These are phyloP conservation scores for Nebria ingens DNA, from an alignment of 1,140 invertebrate genomes.

Conservation along the genomic window DNA sequence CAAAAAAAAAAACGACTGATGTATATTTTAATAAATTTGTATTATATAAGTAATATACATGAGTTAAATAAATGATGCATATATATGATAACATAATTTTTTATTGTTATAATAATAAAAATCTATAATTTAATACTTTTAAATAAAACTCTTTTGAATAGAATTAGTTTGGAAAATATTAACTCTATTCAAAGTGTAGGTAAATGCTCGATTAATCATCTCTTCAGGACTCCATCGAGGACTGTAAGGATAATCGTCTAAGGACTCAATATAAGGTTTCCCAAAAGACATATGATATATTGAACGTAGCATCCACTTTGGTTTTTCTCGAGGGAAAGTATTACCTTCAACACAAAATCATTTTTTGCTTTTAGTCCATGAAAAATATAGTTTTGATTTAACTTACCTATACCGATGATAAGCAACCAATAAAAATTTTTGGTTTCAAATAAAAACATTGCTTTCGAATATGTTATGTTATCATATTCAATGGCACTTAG, in stretches of 20 bases:
- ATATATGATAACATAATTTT: too few species aligned
- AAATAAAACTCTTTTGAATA: not conserved
- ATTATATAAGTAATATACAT: too few species aligned
- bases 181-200: not conserved
- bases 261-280: slow-evolving; percentile 18
- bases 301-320: slow-evolving; percentile 25
- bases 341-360: slow-evolving; percentile 15
- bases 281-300: slow-evolving; percentile 24
- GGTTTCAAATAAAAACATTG: slow-evolving; percentile 24
- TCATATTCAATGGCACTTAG: slow-evolving; percentile 31
- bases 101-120: too few species aligned
- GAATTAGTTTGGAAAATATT: not conserved
- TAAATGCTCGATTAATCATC: slow-evolving; percentile 9
- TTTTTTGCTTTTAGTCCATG: not conserved
- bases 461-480: slow-evolving; percentile 23
- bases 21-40: too few species aligned
- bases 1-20: too few species aligned
- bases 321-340: slow-evolving; percentile 28
- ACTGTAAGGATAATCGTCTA: slow-evolving; percentile 25
- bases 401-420: slow-evolving; percentile 25
- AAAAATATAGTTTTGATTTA: slow-evolving; percentile 4
- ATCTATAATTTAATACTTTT: too few species aligned
- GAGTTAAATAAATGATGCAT: too few species aligned
- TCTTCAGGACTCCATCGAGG: slow-evolving; percentile 15
- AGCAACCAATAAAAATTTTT: slow-evolving; percentile 28